Conservation (phyloP, 1,140 invertebrate genomes). For the Polyergus mexicanus region DNA sequence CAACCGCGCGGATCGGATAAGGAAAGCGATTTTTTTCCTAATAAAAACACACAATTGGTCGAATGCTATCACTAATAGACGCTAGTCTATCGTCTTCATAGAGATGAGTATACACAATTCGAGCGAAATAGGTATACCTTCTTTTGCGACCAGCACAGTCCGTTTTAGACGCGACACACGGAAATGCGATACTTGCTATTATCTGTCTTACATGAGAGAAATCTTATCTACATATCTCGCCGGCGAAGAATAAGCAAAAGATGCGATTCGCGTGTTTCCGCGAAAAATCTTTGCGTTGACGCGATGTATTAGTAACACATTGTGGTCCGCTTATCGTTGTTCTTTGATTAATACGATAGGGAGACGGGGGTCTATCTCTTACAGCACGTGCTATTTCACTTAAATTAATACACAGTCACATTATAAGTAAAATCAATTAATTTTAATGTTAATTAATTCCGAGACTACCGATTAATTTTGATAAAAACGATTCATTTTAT, state of each 20-base stretch:
- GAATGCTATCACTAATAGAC: conserved; percentile 80
- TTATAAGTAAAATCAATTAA: background rate
- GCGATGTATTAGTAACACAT: conserved; percentile 31
- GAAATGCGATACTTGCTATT: background rate
- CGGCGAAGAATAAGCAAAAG: background rate
- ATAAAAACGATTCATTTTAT: background rate
- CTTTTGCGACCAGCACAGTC: background rate
- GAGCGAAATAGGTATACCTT: background rate
- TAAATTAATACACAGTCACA: conserved; percentile 4
- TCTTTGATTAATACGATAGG: conserved; percentile 24
- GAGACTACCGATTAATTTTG: conserved; percentile 2
- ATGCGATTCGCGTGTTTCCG: conserved; percentile 11
- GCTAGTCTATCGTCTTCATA: conserved; percentile 1
- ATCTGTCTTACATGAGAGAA: background rate
- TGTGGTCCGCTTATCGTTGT: conserved; percentile 57
- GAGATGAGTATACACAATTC: conserved; percentile 23
- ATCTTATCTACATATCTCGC: background rate
- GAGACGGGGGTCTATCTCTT: background rate
- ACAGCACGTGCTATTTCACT: too few species aligned
- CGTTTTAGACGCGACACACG: conserved; percentile 11
- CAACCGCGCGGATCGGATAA: conserved; percentile 1
- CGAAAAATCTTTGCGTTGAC: background rate
- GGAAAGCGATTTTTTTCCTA: conserved; percentile 51
- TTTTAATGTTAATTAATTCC: background rate
- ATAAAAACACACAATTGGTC: conserved; percentile 80